Evolutionary conservation across 2,888 invertebrate genomes (phyloP).

Genomic region (Pelosia muscerda): DNA sequence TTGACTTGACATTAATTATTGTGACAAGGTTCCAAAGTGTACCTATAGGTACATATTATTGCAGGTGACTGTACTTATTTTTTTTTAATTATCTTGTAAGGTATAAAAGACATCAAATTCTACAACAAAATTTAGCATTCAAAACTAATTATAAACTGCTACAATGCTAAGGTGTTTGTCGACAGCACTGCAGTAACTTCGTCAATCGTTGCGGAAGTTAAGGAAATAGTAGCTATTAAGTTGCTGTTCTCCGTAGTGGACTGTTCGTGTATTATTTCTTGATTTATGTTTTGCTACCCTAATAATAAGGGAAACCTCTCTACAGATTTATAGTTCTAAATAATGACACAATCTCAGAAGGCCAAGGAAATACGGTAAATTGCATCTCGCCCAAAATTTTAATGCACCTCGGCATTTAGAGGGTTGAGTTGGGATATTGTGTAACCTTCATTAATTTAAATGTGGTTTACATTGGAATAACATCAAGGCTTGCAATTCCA

Average conservation of each 20-base stretch:
- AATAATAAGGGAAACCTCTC: conserved; percentile 10
- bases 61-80: too few species aligned
- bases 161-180: background rate
- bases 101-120: background rate
- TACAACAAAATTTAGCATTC: background rate
- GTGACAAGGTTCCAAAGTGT: too few species aligned
- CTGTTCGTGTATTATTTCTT: background rate
- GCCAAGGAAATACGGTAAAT: conserved; percentile 38
- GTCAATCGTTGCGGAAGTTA: conserved; percentile 19
- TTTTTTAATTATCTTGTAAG: too few species aligned
- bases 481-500: background rate
- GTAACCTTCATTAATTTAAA: conserved; percentile 18
- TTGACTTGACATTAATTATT: too few species aligned
- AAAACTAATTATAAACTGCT: conserved; percentile 10
- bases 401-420: conserved; percentile 43
- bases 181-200: conserved; percentile 14
- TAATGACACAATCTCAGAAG: conserved; percentile 35
- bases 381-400: conserved; percentile 51
- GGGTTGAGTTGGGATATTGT: conserved; percentile 37
- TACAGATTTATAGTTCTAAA: conserved; percentile 19
- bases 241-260: background rate
- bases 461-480: background rate
- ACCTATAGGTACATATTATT: too few species aligned
- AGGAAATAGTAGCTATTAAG: conserved; percentile 13
- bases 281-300: conserved; percentile 8